phyloP scores from a whole-genome alignment of 2,113 vertebrate genomes.

The Mixornis gularis region DNA sequence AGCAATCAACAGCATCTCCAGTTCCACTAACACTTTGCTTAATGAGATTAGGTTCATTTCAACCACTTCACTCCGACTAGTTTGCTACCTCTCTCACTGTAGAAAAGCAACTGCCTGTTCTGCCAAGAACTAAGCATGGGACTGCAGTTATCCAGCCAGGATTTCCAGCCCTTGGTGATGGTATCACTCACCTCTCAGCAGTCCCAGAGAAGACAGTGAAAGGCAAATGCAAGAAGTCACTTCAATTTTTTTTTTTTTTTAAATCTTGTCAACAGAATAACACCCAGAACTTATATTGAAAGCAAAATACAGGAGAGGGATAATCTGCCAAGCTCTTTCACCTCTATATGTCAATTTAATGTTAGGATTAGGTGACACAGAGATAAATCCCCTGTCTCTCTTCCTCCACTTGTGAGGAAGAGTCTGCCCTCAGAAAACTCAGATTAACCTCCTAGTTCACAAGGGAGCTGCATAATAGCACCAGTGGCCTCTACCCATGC shows the following conservation, averaged over 20 bases:
- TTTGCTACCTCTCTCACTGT: not conserved
- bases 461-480: not conserved
- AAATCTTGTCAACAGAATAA: not conserved
- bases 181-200: not conserved
- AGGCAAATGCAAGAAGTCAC: not conserved
- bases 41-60: not conserved
- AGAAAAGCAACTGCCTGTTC: not conserved
- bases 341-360: not conserved
- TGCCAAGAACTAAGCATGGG: not conserved
- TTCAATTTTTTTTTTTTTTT: not conserved
- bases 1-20: not conserved
- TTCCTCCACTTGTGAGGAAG: not conserved
- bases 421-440: not conserved
- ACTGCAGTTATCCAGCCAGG: not conserved
- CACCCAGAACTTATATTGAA: not conserved
- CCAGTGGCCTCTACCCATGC: fast-evolving
- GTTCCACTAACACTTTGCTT: not conserved
- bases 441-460: not conserved
- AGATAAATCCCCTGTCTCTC: not conserved
- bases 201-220: not conserved
- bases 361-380: not conserved
- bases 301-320: not conserved
- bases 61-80: not conserved
- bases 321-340: not conserved
- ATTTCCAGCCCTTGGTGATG: not conserved